A percentile compares a stretch with the other conserved stretches of the same genome.
phyloP scores from a whole-genome alignment of 2,113 vertebrate genomes.

The Rostratula benghalensis region DNA sequence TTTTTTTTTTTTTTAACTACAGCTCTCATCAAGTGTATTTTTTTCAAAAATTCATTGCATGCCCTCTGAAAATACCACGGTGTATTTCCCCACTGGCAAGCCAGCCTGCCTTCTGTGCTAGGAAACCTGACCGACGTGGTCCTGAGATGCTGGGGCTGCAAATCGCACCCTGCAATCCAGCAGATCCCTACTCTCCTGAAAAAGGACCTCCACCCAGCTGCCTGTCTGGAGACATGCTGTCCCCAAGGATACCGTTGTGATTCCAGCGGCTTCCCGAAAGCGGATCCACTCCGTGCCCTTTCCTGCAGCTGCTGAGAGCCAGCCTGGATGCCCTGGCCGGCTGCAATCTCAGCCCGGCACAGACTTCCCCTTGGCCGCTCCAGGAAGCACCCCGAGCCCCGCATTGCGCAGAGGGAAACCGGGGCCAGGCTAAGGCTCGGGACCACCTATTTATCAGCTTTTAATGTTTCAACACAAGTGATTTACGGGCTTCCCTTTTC shows the following conservation, averaged over 20 bases:
- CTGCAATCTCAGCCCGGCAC: neutral
- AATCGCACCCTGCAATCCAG: accelerated
- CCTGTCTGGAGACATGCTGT: accelerated
- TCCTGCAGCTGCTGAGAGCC: neutral
- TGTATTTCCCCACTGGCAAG: neutral
- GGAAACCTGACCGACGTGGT: neutral
- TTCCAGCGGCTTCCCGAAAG: neutral
- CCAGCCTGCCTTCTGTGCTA: neutral
- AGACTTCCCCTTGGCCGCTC: neutral
- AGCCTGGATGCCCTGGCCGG: neutral
- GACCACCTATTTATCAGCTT: conserved; percentile 27
- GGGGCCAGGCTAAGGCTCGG: neutral
- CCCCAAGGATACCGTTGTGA: neutral
- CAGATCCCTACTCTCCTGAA: accelerated
- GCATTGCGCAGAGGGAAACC: conserved; percentile 15
- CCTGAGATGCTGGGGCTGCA: neutral
- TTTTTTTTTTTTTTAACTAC: conserved; percentile 23
- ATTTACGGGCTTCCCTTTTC: conserved; percentile 36
- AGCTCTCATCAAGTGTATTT: conserved; percentile 55
- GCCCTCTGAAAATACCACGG: neutral
- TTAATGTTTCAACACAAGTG: neutral
- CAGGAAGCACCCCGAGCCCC: conserved; percentile 1
- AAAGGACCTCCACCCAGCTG: neutral
- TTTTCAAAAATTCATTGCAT: neutral
- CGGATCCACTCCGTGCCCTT: accelerated